Evolutionary conservation across 2,797 vertebrate species (phyloP), one percentile per base, ranked within the genome.

Genomic region (Cryptoprocta ferox): DNA sequence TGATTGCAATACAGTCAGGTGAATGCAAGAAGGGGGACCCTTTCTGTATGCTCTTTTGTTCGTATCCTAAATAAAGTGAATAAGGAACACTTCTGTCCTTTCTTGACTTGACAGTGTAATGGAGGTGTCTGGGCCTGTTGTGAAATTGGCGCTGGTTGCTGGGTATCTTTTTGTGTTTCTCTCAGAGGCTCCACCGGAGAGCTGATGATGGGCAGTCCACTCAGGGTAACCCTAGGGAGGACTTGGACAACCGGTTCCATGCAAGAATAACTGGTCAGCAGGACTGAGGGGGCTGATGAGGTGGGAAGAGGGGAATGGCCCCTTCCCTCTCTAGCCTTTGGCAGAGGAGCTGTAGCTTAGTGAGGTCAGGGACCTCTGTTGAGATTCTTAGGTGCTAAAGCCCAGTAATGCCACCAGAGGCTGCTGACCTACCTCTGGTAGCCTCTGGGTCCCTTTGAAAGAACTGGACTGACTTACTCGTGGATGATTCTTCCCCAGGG

Each of bases 371-470:
- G 4, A 19, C 39, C 37, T 82, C 83, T 68, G 26, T 19, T n/a
- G 66, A 66, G 56, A 24, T 35, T 73, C 83, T 78, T 0, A 16
- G 89, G 87, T 84, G 39, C 89, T 0, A 2, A 71, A 86, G 86
- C 79, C 86, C n/a, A 39, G 13, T 10, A 12, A 75, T 8, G 21
- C 63, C 85, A 59, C 81, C 14, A 0, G 21, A 53, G 21, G 61
- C 45, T 35, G 37, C 63, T 95, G 85, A 76, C 86, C 56, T 89
- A 11, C 73, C 95, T 96, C 93, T 61, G 4, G 16, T 32, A 92
- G 28, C 86, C 76, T 45, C 53, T 0, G n/a, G 83, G 45, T 37
- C 37, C 35, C 35, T 94, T 19, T 68, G 75, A 39, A 30, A 95
- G 94, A 95, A 75, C 73, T 53, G n/a, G 53, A 71, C 42, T 80